These are phyloP conservation scores for Chaetophractus vellerosus DNA, from an alignment of 2,797 vertebrate genomes.

Conservation along the genomic window DNA sequence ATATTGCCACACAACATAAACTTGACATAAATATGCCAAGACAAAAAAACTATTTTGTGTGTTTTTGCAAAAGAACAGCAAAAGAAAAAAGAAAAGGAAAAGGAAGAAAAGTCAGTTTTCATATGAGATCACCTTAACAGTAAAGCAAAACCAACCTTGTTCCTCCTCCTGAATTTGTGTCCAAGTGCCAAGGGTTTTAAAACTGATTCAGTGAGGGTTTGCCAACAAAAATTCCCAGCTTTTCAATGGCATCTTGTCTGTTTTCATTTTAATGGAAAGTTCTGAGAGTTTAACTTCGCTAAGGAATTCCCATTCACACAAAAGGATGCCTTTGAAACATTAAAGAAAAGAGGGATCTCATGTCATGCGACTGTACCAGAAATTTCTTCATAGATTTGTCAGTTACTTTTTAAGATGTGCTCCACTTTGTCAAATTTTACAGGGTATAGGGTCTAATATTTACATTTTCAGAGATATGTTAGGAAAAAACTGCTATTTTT, in stretches of 20 bases:
- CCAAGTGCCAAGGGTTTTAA: neutral
- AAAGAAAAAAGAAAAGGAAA: neutral
- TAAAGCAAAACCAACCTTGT: neutral
- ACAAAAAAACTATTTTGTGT: neutral
- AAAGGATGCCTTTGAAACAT: neutral
- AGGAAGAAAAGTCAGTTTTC: neutral
- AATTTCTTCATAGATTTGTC: neutral
- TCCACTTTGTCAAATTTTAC: neutral
- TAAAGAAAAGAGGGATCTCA: neutral
- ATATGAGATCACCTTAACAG: neutral
- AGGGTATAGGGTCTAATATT: neutral
- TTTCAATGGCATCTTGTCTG: neutral
- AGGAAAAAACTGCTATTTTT: neutral
- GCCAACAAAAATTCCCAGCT: neutral
- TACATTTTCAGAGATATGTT: slow-evolving; percentile 22
- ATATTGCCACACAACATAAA: neutral
- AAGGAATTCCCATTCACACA: neutral
- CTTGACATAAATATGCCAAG: neutral
- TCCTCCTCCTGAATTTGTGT: neutral
- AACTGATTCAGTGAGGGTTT: neutral
- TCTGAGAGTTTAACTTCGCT: neutral
- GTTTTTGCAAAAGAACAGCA: neutral
- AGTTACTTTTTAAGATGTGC: neutral
- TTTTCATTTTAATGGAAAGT: slow-evolving; percentile 21
- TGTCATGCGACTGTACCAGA: neutral